Base-by-base conservation (phyloP, 2,797 vertebrate genomes). In the Sebastes nivosus region DNA sequence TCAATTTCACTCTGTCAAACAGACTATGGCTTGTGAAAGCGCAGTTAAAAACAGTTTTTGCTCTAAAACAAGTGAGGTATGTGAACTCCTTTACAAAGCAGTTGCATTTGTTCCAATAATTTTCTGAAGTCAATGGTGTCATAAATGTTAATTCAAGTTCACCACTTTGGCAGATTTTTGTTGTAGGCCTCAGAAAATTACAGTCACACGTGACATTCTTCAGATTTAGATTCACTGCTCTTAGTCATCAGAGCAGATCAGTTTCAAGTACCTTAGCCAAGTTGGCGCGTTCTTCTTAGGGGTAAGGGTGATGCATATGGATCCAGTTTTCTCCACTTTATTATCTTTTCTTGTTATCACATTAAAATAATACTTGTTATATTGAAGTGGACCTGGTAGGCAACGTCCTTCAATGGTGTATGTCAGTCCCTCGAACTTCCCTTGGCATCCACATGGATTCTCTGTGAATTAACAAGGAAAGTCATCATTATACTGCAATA, bases 381-480 rank as follows among this genome's bases (percentile, higher is more conserved):
- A 96, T 1, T 95, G 81, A 83, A 93, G 93, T 0, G 96, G 94
- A 1, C 92, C 87, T 16, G 97, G 97, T 59, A 98, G 93, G 86
- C 97, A 98, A n/a, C 1, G 0, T 4, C 72, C 60, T 1, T 29
- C 38, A 74, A 98, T 94, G 22, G 80, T 65, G 18, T 88, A 73
- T 1, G 0, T 64, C 24, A 24, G 57, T 80, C 54, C 67, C 36
- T 0, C 18, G 76, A 22, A 25, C 2, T 18, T 82, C 89, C 36
- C 74, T 88, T 59, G 10, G 82, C 95, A 95, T 2, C n/a, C 52
- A 65, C 95, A 95, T 8, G 65, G 67, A 2, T 70, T 3, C 1
- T 1, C 94, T 95, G 81, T 46, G 16, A 77, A 54, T 32, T 32
- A 83, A 75, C n/a, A 78, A 67, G 6, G 13, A 65, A 64, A 42